Base-by-base conservation (phyloP, 2,113 vertebrate genomes). In the Crotalus horridus region DNA sequence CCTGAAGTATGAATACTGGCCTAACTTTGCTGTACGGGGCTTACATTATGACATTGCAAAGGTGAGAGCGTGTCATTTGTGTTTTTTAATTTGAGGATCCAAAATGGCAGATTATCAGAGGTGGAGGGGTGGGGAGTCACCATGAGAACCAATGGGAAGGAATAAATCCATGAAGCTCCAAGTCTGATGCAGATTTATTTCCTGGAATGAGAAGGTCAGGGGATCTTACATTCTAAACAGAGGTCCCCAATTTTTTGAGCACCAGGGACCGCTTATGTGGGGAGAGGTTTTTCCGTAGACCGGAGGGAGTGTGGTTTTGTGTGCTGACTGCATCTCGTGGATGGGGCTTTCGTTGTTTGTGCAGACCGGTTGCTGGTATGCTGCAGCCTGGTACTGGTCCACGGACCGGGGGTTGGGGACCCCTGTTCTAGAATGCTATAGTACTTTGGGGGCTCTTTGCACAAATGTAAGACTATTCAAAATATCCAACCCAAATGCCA, bases 21-120 rank as follows among this genome's bases (percentile, higher is more conserved):
- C 98, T 24, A 98, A 98, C 96, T 98, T 98, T 96, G 97, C 98
- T 1, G 95, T 97, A 1, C 96, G 98, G 6, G 98, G 98, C 3
- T 98, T 98, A 92, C 98, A 98, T 96, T 98, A 98, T 64, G 98
- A 98, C 95, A 98, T 98, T 91, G 98, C 98, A 64, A 98, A 98
- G 98, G 98, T 98, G 95, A 96, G 74, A 26, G 26, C 24, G 1
- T 39, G 6, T 39, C 23, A 39, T n/a, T 81, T 24, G 46, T 87
- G 56, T 59, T 12, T 53, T 21, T 81, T 81, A 43, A 6, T 81
- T 21, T 7, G 7, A 81, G 69, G 33, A n/a, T 88, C 13, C 48
- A 88, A 17, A 54, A 88, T 87, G 86, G 48, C 26, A 29, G 46
- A 53, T 10, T 29, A 24, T 15, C 26, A 23, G 10, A 53, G 85